phyloP scores from a whole-genome alignment of 2,797 vertebrate species.

The Hydrolagus colliei region DNA sequence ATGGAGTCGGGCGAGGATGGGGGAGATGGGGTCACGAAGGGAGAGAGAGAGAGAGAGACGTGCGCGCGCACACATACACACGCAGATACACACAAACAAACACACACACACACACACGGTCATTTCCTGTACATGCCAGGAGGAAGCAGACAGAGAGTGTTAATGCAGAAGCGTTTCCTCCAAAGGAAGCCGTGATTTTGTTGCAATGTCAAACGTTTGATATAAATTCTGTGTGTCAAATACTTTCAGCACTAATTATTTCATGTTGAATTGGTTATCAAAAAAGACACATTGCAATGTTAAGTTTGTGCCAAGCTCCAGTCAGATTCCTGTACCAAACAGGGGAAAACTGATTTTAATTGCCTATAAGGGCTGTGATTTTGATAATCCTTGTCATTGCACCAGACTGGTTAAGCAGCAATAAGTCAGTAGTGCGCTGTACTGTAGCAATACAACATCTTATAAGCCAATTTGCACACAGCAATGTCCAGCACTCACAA shows the following conservation, averaged over 20 bases:
- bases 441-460: background rate
- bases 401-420: background rate
- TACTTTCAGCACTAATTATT: background rate
- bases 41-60: too few relatives aligned
- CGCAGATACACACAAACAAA: too few relatives aligned
- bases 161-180: conserved; percentile 40
- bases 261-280: background rate
- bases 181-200: conserved; percentile 35
- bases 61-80: too few relatives aligned
- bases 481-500: background rate
- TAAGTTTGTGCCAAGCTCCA: too few relatives aligned
- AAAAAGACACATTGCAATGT: background rate
- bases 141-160: conserved; percentile 37
- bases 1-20: too few relatives aligned
- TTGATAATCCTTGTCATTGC: background rate
- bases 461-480: background rate
- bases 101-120: too few relatives aligned
- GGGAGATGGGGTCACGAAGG: too few relatives aligned
- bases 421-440: background rate
- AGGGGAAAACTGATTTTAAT: too few relatives aligned
- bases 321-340: too few relatives aligned
- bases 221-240: background rate
- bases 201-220: background rate
- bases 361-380: too few relatives aligned
- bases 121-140: background rate